Conservation (phyloP, 1,140 invertebrate species). For the Diploscapter pachys region DNA sequence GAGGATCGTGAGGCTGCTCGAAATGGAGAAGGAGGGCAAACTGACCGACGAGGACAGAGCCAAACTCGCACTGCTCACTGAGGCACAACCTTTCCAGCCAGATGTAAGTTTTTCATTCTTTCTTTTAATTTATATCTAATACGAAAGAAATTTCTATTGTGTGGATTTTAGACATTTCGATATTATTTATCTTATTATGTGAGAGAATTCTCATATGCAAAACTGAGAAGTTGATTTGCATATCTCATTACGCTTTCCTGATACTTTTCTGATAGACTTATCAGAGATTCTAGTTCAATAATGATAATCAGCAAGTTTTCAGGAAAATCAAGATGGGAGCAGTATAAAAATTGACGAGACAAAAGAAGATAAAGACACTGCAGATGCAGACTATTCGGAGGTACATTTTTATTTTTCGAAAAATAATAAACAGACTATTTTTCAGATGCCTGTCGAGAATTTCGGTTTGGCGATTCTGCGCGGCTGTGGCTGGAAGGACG, state of each 20-base stretch:
- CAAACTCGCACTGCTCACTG: conserved; percentile 14
- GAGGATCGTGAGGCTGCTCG: conserved; percentile 23
- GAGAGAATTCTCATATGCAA: no score
- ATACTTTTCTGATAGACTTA: no score
- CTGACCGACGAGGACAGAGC: conserved; percentile 29
- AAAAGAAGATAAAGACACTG: no score
- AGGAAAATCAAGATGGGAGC: no score
- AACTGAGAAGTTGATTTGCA: no score
- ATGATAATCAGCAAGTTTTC: no score
- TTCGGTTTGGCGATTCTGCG: conserved; percentile 31
- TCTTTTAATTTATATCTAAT: not conserved
- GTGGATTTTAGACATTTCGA: not conserved
- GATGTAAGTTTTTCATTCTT: conserved; percentile 9
- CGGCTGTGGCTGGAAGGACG: conserved; percentile 36
- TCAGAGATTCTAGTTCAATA: no score
- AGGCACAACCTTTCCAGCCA: not conserved
- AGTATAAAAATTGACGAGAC: no score
- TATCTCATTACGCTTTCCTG: no score
- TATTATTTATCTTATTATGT: no score
- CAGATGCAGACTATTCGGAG: no score
- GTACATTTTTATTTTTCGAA: no score
- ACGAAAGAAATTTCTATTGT: not conserved
- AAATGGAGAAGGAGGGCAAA: conserved; percentile 28
- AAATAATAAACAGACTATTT: conserved; percentile 4
- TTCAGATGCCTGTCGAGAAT: conserved; percentile 23